phyloP scores from a whole-genome alignment of 2,113 vertebrate genomes.

The Cariama cristata region DNA sequence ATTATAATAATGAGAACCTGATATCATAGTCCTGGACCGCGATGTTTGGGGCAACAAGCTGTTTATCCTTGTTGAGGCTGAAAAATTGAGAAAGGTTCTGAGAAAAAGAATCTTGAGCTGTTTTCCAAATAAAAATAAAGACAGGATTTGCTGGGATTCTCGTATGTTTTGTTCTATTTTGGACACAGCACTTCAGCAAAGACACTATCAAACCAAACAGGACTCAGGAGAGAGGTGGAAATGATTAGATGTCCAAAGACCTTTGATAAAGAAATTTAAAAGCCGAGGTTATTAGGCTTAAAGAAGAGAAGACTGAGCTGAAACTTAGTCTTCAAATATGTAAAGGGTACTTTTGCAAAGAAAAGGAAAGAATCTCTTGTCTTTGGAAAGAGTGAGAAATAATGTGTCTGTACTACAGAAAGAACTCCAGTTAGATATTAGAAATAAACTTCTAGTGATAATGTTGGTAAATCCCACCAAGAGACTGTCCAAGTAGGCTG shows the following conservation, averaged over 20 bases:
- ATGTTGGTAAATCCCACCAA: neutral
- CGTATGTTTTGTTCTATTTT: neutral
- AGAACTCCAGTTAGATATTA: neutral
- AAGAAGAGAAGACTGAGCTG: neutral
- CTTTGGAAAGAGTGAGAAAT: neutral
- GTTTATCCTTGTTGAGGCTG: neutral
- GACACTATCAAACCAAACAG: neutral
- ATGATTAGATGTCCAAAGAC: neutral
- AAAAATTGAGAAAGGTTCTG: neutral
- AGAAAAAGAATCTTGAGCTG: neutral
- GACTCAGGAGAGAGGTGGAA: neutral
- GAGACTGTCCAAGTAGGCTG: neutral
- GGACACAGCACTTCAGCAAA: neutral
- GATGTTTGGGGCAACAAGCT: neutral
- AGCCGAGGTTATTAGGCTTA: neutral
- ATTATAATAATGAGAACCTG: neutral
- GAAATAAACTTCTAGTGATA: neutral
- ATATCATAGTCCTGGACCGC: neutral
- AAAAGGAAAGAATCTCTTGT: neutral
- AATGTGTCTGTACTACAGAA: neutral
- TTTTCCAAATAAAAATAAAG: neutral
- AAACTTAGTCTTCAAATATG: neutral
- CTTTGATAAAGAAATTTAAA: neutral
- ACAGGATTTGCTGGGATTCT: neutral
- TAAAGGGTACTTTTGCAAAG: neutral